Percentiles rank a stretch among this genome's conserved stretches.
Conservation (phyloP, 2,888 invertebrate genomes). For the Parnassius glacialis region DNA sequence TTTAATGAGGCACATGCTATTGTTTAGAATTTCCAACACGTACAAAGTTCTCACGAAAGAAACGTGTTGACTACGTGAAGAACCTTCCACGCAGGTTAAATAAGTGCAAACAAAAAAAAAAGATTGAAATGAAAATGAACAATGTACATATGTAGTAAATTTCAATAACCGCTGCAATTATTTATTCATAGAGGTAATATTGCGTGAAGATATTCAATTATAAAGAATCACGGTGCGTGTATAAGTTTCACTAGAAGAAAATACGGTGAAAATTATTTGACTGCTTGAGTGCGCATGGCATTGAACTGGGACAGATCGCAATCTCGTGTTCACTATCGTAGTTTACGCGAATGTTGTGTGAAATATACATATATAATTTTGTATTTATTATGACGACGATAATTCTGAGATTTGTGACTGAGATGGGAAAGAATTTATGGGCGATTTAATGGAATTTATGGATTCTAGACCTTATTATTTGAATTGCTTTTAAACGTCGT, state of each 20-base stretch:
- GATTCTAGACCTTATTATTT: too few species aligned
- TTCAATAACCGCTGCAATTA: constrained; percentile 32
- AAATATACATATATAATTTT: not conserved
- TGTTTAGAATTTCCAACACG: constrained; percentile 69
- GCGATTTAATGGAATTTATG: too few species aligned
- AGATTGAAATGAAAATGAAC: not conserved
- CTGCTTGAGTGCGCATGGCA: constrained; percentile 58
- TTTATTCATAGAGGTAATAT: constrained; percentile 60
- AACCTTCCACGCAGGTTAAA: not conserved
- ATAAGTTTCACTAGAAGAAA: constrained; percentile 71
- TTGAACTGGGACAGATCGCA: constrained; percentile 24
- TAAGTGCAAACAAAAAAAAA: not conserved
- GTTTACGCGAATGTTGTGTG: constrained; percentile 10
- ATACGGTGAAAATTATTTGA: constrained; percentile 68
- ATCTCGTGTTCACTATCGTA: constrained; percentile 14
- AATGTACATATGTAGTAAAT: not conserved
- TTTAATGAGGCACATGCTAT: constrained; percentile 44
- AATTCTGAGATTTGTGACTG: too few species aligned
- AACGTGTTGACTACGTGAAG: constrained; percentile 28
- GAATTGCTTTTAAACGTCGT: too few species aligned
- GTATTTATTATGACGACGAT: too few species aligned
- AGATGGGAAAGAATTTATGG: too few species aligned
- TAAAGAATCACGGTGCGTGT: constrained; percentile 56
- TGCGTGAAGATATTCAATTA: constrained; percentile 77
- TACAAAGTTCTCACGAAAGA: constrained; percentile 66